Evolutionary conservation across 2,113 vertebrate species (phyloP).

Genomic region (Heterotilapia buettikoferi): DNA sequence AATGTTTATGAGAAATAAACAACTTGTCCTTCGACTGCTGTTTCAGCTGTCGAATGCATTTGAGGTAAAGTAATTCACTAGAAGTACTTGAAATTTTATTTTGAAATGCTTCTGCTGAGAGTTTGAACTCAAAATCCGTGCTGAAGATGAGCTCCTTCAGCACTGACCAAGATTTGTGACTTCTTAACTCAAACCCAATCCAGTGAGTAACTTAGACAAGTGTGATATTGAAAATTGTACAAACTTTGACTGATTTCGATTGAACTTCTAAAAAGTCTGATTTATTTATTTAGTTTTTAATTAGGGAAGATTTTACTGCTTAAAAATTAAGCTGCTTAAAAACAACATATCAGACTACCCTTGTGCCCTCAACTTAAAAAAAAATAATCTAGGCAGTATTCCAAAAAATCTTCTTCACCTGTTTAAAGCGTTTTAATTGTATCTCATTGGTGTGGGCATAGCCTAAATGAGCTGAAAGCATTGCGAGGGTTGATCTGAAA

Average conservation of each 20-base stretch:
- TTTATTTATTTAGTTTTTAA: background rate
- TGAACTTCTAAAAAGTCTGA: background rate
- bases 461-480: slow-evolving; percentile 24
- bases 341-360: background rate
- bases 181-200: background rate
- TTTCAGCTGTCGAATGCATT: background rate
- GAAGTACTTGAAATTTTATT: background rate
- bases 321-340: background rate
- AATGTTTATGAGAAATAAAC: background rate
- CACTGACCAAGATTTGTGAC: background rate
- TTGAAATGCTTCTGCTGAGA: background rate
- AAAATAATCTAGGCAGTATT: background rate
- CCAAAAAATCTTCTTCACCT: background rate
- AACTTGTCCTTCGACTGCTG: background rate
- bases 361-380: background rate
- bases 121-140: background rate
- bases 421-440: background rate
- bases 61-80: background rate
- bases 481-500: slow-evolving; percentile 16
- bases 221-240: background rate
- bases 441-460: slow-evolving; percentile 3
- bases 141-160: background rate
- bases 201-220: background rate
- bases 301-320: background rate
- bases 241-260: background rate